Base-by-base conservation (phyloP, 2,113 vertebrate genomes). In the Phylloscopus trochilus region DNA sequence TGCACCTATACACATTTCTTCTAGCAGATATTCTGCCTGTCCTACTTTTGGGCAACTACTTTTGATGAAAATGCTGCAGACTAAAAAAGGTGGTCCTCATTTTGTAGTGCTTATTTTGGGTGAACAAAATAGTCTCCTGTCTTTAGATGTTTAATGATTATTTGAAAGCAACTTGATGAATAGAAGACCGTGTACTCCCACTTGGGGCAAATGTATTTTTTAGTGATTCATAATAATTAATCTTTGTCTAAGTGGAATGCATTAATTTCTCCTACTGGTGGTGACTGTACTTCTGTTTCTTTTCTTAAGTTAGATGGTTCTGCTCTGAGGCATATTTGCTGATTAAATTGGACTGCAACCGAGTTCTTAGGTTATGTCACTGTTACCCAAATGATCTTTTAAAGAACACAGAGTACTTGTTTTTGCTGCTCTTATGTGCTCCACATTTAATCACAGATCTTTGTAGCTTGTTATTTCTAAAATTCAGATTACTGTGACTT, bases 241-340 rank as follows among this genome's bases (percentile, higher is more conserved):
- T 92, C 89, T 87, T 92, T 96, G 94, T 97, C 90, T 62, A 35
- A 88, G 37, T 56, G 75, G 83, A 96, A 96, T 95, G 89, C 81
- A 91, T 83, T 94, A 51, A 78, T 92, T 96, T 96, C 92, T 96
- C 73, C 90, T 95, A 58, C 76, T 90, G 85, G 9, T 86, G 77
- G 41, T 60, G 77, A 27, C 55, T 82, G 33, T 59, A 88, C 68
- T 92, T 82, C 83, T 94, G 93, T 67, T 93, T 96, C 93, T 92
- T 97, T 83, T 93, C 84, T 44, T 44, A 47, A 83, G 89, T 89
- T 59, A 89, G 66, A 73, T 76, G 91, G 93, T 95, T 89, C 92
- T 93, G 67, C 68, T 96, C 75, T 66, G 92, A 79, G 91, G 26
- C 84, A 26, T 49, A 75, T 68, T 93, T 87, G 37, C 83, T 95